Base-by-base conservation (phyloP, 2,113 vertebrate genomes). In the Gallinago jamesoni region DNA sequence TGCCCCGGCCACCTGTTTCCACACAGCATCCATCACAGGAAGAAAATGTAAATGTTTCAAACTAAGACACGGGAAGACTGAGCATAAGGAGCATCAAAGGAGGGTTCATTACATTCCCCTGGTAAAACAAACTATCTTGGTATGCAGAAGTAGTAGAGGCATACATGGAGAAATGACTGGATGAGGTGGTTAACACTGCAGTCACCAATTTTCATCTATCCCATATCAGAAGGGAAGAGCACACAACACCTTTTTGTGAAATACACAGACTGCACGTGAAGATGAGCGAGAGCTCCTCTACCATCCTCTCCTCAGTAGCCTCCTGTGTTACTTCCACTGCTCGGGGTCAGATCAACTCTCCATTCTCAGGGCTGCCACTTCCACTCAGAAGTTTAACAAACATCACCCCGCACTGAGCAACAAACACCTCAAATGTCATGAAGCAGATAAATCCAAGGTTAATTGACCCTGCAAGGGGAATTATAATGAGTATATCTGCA, bases 121-220 rank as follows among this genome's bases (percentile, higher is more conserved):
- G 24, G 33, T n/a, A 24, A 37, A 48, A 66, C 3, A 4, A 60
- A 37, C 19, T 39, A 60, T 30, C 27, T 56, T 43, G 31, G 47
- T 1, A 2, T 19, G 19, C 10, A 57, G 67, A 45, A 85, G 39
- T 6, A 35, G 14, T 7, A 67, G 60, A 35, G 74, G 64, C 52
- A 16, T 24, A 57, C 31, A 12, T 0, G 0, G 30, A 27, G 12
- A 66, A 66, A 14, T 1, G 14, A 63, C 2, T 9, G 47, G 63
- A 76, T 25, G 77, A 33, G 12, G 62, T 19, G 30, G 47, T 20
- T 50, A 84, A 77, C 16, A 75, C 15, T 15, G 19, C 14, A 33
- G 13, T 24, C 47, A 59, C 30, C 22, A 8, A 14, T 57, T 30
- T 37, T 41, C 66, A 52, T 35, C 55, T 43, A 47, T 20, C 22